Evolutionary conservation across 2,797 vertebrate genomes (phyloP).

Genomic region (Parotocinclus haroldoi): DNA sequence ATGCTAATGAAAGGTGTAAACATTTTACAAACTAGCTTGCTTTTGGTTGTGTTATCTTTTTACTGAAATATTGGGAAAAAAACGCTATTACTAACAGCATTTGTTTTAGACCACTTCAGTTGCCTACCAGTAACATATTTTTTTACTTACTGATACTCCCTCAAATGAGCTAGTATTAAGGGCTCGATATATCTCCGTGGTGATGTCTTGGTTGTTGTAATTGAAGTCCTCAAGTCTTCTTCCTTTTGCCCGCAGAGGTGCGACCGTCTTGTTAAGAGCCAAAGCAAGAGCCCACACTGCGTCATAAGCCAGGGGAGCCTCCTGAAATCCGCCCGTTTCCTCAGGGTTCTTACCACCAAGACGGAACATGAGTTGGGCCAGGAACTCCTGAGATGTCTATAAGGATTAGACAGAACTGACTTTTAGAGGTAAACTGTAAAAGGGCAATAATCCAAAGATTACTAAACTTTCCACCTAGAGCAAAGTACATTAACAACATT

Average conservation of each 20-base stretch:
- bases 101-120: too few species aligned
- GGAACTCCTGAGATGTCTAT: slow-evolving; percentile 92
- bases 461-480: too few species aligned
- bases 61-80: too few species aligned
- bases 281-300: slow-evolving; percentile 92
- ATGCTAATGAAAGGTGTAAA: too few species aligned
- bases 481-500: too few species aligned
- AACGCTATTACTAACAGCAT: too few species aligned
- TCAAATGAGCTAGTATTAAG: slow-evolving; percentile 96
- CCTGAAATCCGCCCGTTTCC: slow-evolving; percentile 91
- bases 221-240: slow-evolving; percentile 90
- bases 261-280: slow-evolving; percentile 90
- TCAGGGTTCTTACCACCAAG: slow-evolving; percentile 86
- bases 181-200: slow-evolving; percentile 88
- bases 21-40: too few species aligned
- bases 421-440: too few species aligned
- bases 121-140: background rate
- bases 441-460: too few species aligned
- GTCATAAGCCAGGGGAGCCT: slow-evolving; percentile 90
- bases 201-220: slow-evolving; percentile 94
- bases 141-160: slow-evolving; percentile 82
- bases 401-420: background rate
- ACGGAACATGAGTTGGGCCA: slow-evolving; percentile 82
- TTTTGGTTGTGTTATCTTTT: too few species aligned
- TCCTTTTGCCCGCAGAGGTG: slow-evolving; percentile 77